Evolutionary conservation across 1,140 invertebrate genomes (phyloP).

Genomic region (Pararge aegeria): DNA sequence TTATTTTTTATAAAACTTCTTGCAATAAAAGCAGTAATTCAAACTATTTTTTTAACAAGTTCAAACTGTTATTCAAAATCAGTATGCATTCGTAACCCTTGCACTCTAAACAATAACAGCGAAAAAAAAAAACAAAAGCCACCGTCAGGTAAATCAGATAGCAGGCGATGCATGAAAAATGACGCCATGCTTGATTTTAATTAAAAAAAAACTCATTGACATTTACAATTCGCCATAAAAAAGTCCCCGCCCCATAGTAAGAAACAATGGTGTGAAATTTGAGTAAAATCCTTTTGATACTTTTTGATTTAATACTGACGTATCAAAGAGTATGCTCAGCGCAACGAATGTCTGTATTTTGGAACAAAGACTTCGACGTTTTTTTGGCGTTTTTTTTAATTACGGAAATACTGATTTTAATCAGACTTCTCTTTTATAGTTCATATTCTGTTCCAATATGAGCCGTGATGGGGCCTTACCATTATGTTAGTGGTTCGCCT

Average conservation of each 20-base stretch:
- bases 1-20: neutral
- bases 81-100: constrained; percentile 21
- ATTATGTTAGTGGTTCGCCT: too few relatives aligned
- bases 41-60: neutral
- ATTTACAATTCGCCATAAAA: constrained; percentile 63
- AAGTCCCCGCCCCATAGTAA: constrained; percentile 42
- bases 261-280: constrained; percentile 72
- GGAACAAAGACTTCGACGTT: constrained; percentile 44
- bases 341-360: constrained; percentile 53
- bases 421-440: constrained; percentile 31
- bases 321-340: constrained; percentile 51
- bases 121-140: constrained; percentile 54
- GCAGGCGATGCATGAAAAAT: constrained; percentile 78
- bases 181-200: constrained; percentile 60
- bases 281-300: constrained; percentile 65
- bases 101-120: constrained; percentile 16
- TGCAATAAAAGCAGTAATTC: neutral
- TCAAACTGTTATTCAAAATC: constrained; percentile 13
- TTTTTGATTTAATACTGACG: constrained; percentile 66
- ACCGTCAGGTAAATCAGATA: constrained; percentile 74
- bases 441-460: too few relatives aligned
- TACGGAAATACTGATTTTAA: constrained; percentile 55
- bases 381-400: constrained; percentile 45
- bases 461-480: too few relatives aligned
- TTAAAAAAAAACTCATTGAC: constrained; percentile 66